These are phyloP conservation scores for Monoplex corrugatus DNA, from an alignment of 2,888 invertebrate genomes.

Conservation along the genomic window DNA sequence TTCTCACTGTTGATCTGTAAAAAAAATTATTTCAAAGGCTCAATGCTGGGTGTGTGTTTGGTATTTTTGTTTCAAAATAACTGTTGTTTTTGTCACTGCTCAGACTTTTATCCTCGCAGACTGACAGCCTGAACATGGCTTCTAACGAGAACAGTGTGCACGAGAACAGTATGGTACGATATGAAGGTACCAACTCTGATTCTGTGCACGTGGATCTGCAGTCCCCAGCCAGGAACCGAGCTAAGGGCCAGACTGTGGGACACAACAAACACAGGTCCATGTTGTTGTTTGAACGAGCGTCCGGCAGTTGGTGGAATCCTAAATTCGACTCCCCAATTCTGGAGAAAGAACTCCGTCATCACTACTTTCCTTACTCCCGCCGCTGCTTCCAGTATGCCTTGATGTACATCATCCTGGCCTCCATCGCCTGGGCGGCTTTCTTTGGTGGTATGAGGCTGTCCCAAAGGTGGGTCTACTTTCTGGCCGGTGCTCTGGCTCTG, in stretches of 20 bases:
- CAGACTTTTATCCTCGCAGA: not conserved
- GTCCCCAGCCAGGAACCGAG: slow-evolving; percentile 61
- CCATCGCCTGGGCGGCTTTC: slow-evolving; percentile 92
- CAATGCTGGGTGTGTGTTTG: too few species aligned
- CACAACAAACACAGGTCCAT: slow-evolving; percentile 52
- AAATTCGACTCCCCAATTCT: slow-evolving; percentile 95
- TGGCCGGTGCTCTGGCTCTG: slow-evolving; percentile 80
- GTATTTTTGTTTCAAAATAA: too few species aligned
- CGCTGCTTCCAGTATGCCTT: slow-evolving; percentile 93
- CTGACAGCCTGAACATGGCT: slow-evolving; percentile 53
- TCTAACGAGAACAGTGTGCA: slow-evolving; percentile 51
- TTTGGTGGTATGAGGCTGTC: slow-evolving; percentile 82
- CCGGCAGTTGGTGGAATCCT: slow-evolving; percentile 97
- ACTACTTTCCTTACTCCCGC: slow-evolving; percentile 93
- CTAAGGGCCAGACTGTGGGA: not conserved
- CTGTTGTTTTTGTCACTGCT: too few species aligned
- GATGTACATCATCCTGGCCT: slow-evolving; percentile 92
- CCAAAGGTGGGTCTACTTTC: slow-evolving; percentile 70
- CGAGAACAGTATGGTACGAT: slow-evolving; percentile 61
- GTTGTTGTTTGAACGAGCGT: slow-evolving; percentile 93
- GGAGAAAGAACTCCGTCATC: slow-evolving; percentile 94
- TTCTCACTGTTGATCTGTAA: too few species aligned
- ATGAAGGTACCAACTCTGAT: slow-evolving; percentile 60
- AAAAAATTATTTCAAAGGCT: too few species aligned
- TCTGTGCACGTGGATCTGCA: slow-evolving; percentile 65